Base-by-base conservation (phyloP, 2,113 vertebrate genomes). In the Loxodonta africana region DNA sequence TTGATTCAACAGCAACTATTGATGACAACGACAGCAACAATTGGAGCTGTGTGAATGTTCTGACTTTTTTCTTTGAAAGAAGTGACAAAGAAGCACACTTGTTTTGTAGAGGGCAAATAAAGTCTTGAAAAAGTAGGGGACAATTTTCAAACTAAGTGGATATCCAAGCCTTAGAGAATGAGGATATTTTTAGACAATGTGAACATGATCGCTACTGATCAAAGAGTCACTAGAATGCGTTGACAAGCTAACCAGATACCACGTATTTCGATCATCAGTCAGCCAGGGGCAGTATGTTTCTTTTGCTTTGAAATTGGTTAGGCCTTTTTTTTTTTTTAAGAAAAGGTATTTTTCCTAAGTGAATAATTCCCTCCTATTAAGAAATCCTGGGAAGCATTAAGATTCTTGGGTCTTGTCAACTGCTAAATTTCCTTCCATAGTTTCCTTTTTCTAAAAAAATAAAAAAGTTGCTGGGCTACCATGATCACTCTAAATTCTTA, bases 151-250 rank as follows among this genome's bases (percentile, higher is more conserved):
- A 48, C 25, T 26, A 48, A 78, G 25, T 28, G 10, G 30, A 71
- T 44, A 46, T 60, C 46, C 28, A 57, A 48, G 15, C 46, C 5
- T 62, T 67, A 71, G 46, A 92, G n/a, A 73, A 83, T 37, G 67
- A 51, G 10, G 37, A 15, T 86, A 87, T 74, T 80, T 91, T 95
- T 92, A 78, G 67, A 93, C 46, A 62, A 92, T 83, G 23, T 28
- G 18, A 69, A 33, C 23, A 4, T 17, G 57, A 60, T 77, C 20
- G 6, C 25, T 33, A 28, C 14, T 33, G 78, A 86, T 33, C 44
- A 46, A 65, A 76, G 51, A 76, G 23, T 83, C 81, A 8, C 73
- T 57, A 53, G 78, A 12, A 28, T 44, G 57, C 53, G 18, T 83
- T 84, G n/a, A 85, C 1, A 8, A 21, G 17, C 83, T 20, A 78